Evolutionary conservation across 30 jellyfish, hydroid and myxozoan genomes (phyloP).

Genomic region (Nemopilema nomurai): DNA sequence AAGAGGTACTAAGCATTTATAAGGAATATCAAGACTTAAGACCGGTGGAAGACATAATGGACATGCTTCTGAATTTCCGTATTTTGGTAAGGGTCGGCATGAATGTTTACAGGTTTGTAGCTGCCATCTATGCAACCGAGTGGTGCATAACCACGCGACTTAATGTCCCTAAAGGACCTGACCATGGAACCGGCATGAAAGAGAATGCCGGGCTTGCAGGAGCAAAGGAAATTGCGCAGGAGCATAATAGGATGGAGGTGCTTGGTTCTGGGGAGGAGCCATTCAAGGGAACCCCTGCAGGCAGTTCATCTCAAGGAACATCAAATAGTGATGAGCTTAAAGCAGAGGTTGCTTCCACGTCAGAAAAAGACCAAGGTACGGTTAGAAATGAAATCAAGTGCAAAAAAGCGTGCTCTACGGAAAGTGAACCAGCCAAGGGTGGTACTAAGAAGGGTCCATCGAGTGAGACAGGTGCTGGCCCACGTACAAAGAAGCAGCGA

Average conservation of each 20-base stretch:
- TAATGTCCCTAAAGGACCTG: not conserved
- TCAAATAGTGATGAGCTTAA: not conserved
- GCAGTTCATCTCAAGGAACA: not conserved
- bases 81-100: conserved; percentile 34
- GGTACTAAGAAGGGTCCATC: too few species aligned
- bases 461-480: too few species aligned
- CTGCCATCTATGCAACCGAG: conserved; percentile 16
- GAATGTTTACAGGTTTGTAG: conserved; percentile 19
- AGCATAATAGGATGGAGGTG: too few species aligned
- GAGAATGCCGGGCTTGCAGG: not conserved
- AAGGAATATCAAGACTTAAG: not conserved
- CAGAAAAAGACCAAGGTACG: not conserved
- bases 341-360: not conserved
- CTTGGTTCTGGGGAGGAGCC: not conserved
- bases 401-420: not conserved
- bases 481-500: too few species aligned
- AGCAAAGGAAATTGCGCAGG: not conserved
- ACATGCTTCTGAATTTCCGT: conserved; percentile 27
- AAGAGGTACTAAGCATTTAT: conserved; percentile 2
- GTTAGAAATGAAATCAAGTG: not conserved
- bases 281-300: not conserved
- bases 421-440: not conserved
- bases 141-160: conserved; percentile 46
- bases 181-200: not conserved
- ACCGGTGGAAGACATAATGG: conserved; percentile 9